Evolutionary conservation across 2,888 invertebrate genomes (phyloP), one percentile per base, ranked within the genome.

Genomic region (Abrostola triplasia): DNA sequence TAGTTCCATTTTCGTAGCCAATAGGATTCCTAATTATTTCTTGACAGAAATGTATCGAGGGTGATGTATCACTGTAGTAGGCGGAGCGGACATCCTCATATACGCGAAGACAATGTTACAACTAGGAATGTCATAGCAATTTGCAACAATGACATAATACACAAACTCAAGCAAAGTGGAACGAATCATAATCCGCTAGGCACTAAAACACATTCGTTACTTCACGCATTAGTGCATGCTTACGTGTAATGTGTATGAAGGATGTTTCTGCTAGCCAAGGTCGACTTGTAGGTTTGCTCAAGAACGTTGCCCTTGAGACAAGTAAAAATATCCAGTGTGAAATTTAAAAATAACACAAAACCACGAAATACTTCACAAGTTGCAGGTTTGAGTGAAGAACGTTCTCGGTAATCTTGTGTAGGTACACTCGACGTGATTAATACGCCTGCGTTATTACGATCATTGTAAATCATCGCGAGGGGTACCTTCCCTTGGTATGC

Each of bases 61-160:
- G 82, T 87, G 86, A 88, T 87, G 82, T 80, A 87, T 84, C 69
- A 72, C 55, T 67, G 51, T 81, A 81, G 93, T 92, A 86, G 92
- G 91, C 76, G 80, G 84, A 83, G 79, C 88, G 93, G 94, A 94
- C 84, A 90, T 94, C 93, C 93, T 93, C 73, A 92, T 93, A 91
- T 86, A 88, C 83, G 86, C 86, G 90, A 89, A 91, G 90, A 92
- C 91, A 87, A 88, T 82, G 85, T 83, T 80, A 84, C 67, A 87
- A 85, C 87, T 77, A 89, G 84, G 87, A 89, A 88, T 89, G 87
- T 89, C 88, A 84, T 77, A 86, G 84, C 88, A 90, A 92, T 92
- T 92, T 90, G 81, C 84, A 82, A 82, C 85, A 85, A 88, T 91
- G 89, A 90, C 86, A 87, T 86, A 88, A 88, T 81, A 84, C 82